A percentile compares a stretch with the other conserved stretches of the same genome.
Evolutionary conservation across 2,113 vertebrate species (phyloP).

Genomic region (Urocolius indicus): DNA sequence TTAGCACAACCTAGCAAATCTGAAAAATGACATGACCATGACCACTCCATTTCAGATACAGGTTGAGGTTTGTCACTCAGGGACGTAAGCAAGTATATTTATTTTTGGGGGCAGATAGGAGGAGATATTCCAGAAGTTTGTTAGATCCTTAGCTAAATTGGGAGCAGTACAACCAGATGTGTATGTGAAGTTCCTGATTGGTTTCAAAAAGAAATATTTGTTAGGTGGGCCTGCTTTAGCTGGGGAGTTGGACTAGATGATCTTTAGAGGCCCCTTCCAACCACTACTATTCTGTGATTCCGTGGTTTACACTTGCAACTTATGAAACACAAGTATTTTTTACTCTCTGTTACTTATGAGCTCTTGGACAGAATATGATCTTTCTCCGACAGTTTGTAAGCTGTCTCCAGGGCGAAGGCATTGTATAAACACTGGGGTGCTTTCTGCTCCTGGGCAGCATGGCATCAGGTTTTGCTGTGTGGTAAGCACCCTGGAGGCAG

Average conservation of each 20-base stretch:
- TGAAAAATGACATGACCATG: conserved; percentile 66
- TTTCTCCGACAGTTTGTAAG: background rate
- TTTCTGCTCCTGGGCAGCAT: background rate
- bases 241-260: too few species aligned
- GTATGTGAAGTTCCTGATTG: background rate
- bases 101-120: background rate
- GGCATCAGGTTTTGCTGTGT: fast-evolving
- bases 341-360: background rate
- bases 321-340: background rate
- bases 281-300: too few species aligned
- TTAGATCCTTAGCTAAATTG: background rate
- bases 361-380: background rate
- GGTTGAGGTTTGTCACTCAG: conserved; percentile 66
- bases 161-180: background rate
- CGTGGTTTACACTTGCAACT: background rate
- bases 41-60: conserved; percentile 66
- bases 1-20: conserved; percentile 68
- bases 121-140: background rate
- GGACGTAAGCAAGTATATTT: conserved; percentile 28
- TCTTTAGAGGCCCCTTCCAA: too few species aligned
- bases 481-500: background rate
- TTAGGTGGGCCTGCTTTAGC: background rate
- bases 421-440: fast-evolving
- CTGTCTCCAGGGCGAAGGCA: background rate
- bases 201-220: background rate